Evolutionary conservation across 2,113 vertebrate species (phyloP), one percentile per base, ranked within the genome.

Genomic region (Mola mola): DNA sequence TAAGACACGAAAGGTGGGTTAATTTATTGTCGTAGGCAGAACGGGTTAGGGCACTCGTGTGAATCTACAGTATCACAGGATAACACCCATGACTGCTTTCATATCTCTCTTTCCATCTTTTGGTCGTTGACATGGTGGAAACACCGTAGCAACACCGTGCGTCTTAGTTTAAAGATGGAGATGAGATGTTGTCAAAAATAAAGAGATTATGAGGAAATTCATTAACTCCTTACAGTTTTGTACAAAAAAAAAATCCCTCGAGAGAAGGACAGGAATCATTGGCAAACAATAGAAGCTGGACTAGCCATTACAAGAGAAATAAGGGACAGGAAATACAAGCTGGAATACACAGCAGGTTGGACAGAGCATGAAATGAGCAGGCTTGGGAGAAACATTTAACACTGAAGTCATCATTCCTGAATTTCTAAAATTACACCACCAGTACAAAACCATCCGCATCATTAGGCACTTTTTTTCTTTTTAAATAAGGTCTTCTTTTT

Each of bases 391-490:
- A 68, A 79, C 48, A 59, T 40, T 40, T 48, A 78, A 83, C 72
- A 86, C 72, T 81, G 66, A 79, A 36, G 31, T 83, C 53, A 60
- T 81, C 48, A 55, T 74, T 89, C 59, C 70, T 82, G 67, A 86
- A 69, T 13, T 74, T 61, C 69, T 44, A 82, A 77, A 82, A 81
- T 80, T 70, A 82, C 74, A 81, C 75, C 81, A 60, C 78, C 46
- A 83, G 65, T 87, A 87, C 74, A 86, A 81, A 83, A 88, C 69
- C 72, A 82, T 84, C 80, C 25, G 76, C 78, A 78, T 88, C 81
- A 79, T 82, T 87, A 93, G 92, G 92, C 92, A 93, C 91, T 92
- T 40, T 40, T 17, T 40, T 16, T n/a, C n/a, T 16, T 91, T 48
- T 87, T 88, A 90, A 90, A 89, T 83, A 85, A 72, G 53, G 44